phyloP scores from a whole-genome alignment of 2,888 invertebrate species.

The Hedya salicella region DNA sequence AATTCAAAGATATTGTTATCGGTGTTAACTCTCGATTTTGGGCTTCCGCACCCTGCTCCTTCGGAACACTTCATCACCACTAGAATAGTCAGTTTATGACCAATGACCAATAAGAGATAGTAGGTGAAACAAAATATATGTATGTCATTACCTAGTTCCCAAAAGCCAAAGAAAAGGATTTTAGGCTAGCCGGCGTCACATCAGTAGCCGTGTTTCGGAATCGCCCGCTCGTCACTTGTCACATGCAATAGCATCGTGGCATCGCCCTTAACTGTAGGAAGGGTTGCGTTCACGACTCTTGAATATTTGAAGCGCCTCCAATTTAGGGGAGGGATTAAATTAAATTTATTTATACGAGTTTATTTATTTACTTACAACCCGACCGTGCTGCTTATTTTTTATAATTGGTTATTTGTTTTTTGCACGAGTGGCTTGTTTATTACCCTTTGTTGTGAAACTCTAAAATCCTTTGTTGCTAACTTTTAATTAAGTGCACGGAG shows the following conservation, averaged over 20 bases:
- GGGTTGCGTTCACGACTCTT: conserved; percentile 83
- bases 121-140: too few species aligned
- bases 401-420: conserved; percentile 57
- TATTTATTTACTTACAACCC: conserved; percentile 74
- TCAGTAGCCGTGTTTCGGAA: too few species aligned
- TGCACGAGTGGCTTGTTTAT: conserved; percentile 43
- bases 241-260: conserved; percentile 46
- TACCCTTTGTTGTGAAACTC: conserved; percentile 21
- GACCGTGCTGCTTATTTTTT: conserved; percentile 60
- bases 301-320: conserved; percentile 83
- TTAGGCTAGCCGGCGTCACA: too few species aligned
- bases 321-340: conserved; percentile 80
- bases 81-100: too few species aligned
- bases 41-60: too few species aligned
- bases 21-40: too few species aligned
- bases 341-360: conserved; percentile 82
- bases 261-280: conserved; percentile 77
- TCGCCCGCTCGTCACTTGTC: too few species aligned
- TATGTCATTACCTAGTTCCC: too few species aligned
- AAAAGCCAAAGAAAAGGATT: too few species aligned
- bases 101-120: too few species aligned
- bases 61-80: too few species aligned
- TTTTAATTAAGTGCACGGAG: conserved; percentile 37
- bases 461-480: conserved; percentile 22
- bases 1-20: too few species aligned